Evolutionary conservation across 2,113 vertebrate species (phyloP).

Genomic region (Nothocercus julius): DNA sequence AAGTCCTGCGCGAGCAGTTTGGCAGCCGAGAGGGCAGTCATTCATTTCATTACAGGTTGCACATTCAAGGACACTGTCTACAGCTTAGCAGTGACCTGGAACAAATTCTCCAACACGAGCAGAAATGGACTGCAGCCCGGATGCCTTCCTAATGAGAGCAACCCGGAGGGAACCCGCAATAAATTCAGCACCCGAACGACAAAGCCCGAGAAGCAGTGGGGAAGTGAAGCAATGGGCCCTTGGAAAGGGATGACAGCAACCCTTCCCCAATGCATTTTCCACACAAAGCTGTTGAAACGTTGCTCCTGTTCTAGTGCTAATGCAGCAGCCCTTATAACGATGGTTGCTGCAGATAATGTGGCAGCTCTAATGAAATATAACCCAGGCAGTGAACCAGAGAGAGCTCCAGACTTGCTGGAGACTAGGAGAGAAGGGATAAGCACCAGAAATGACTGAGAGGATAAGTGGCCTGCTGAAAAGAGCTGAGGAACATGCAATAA

Average conservation of each 20-base stretch:
- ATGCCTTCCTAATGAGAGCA: slow-evolving; percentile 36
- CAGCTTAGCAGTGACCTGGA: slow-evolving; percentile 4
- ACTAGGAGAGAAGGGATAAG: background rate
- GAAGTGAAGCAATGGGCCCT: background rate
- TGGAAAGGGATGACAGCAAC: background rate
- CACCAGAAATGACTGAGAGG: background rate
- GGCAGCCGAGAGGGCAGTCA: background rate
- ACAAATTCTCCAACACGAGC: background rate
- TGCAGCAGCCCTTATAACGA: background rate
- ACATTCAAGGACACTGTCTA: background rate
- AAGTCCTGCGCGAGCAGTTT: background rate
- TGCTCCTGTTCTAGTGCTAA: background rate
- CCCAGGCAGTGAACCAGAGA: slow-evolving; percentile 33
- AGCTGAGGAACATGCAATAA: background rate
- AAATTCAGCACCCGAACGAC: background rate
- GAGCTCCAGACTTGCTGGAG: slow-evolving; percentile 42
- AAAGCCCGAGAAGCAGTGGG: background rate
- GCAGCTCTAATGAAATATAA: background rate
- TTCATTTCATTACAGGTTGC: background rate
- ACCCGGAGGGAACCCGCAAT: background rate
- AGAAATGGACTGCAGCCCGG: background rate
- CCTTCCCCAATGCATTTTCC: background rate
- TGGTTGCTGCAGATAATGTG: slow-evolving; percentile 37
- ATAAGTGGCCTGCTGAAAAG: background rate
- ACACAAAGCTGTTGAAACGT: background rate